A percentile compares a stretch with the other conserved stretches of the same genome.
Evolutionary conservation across 2,113 vertebrate genomes (phyloP).

Genomic region (Lathamus discolor): DNA sequence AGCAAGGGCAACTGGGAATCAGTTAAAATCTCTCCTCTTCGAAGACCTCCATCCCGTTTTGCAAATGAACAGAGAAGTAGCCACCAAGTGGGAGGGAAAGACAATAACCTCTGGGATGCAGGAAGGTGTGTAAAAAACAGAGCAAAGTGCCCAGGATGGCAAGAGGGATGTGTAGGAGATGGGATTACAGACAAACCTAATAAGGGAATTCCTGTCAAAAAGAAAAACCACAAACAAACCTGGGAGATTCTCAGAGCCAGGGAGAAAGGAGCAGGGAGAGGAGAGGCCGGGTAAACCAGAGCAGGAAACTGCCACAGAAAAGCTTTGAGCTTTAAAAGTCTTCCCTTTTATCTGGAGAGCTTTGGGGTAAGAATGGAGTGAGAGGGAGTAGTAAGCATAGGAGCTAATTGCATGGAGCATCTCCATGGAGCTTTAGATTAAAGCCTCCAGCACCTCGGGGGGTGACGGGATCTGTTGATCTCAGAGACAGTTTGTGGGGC

Average conservation of each 20-base stretch:
- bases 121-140: background rate
- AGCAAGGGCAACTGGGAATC: background rate
- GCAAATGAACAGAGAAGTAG: constrained; percentile 44
- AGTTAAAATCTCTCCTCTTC: background rate
- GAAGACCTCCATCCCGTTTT: background rate
- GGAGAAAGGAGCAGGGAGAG: background rate
- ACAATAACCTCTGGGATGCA: background rate
- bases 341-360: constrained; percentile 47
- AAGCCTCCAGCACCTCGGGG: constrained; percentile 44
- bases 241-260: constrained; percentile 3
- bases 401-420: constrained; percentile 44
- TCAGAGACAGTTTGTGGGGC: constrained; percentile 9
- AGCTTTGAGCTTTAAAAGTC: background rate
- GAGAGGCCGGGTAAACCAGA: background rate
- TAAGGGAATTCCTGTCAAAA: constrained; percentile 38
- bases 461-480: constrained; percentile 43
- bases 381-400: constrained; percentile 13
- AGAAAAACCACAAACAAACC: constrained; percentile 21
- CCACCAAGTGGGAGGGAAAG: background rate
- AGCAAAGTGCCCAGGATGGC: background rate
- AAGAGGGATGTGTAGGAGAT: background rate
- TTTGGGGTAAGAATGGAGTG: constrained; percentile 19
- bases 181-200: background rate
- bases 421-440: constrained; percentile 29
- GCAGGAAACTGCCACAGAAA: background rate